Evolutionary conservation across 1,140 invertebrate genomes (phyloP), one percentile per base, ranked within the genome.

Genomic region (Diorhabda sublineata): DNA sequence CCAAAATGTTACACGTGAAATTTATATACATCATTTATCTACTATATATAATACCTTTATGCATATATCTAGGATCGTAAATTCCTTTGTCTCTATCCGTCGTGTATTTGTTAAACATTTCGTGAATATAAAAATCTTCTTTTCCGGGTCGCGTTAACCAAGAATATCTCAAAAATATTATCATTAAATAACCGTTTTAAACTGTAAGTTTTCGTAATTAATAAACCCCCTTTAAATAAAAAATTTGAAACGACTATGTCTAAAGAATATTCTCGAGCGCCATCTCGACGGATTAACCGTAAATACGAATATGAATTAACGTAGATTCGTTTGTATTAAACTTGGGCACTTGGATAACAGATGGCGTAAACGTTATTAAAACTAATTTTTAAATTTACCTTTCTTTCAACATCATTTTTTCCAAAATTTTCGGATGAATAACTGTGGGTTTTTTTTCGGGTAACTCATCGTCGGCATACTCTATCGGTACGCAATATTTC

Each of bases 101-200:
- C 8, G 77, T 81, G 64, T 80, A 83, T 43, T 80, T 80, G 45
- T 80, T 79, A 74, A 79, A 82, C 3, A 83, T 79, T 41, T 85
- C 82, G 64, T 84, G 81, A 3, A 85, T 65, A 5, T 77, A 80
- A 68, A 83, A 84, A 41, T 82, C 84, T 71, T 85, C 81, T 4
- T 77, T 70, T 2, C 83, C 83, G 4, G 84, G 84, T 67, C 82
- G 83, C 63, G 81, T 82, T 0, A 85, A 80, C 84, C 84, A 85
- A 66, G 79, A 83, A 0, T 82, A 83, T 75, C 80, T 83, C n/a
- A 52, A 52, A 52, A 52, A 26, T 1, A 26, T 26, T 26, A 26
- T 26, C 26, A 26, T 26, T 26, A 26, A 26, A 26, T 26, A 26
- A 26, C 26, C 26, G 26, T 26, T 26, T 26, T 26, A 26, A 26